These are phyloP conservation scores for Bufotes viridis DNA, from an alignment of 2,797 vertebrate species.

Conservation along the genomic window DNA sequence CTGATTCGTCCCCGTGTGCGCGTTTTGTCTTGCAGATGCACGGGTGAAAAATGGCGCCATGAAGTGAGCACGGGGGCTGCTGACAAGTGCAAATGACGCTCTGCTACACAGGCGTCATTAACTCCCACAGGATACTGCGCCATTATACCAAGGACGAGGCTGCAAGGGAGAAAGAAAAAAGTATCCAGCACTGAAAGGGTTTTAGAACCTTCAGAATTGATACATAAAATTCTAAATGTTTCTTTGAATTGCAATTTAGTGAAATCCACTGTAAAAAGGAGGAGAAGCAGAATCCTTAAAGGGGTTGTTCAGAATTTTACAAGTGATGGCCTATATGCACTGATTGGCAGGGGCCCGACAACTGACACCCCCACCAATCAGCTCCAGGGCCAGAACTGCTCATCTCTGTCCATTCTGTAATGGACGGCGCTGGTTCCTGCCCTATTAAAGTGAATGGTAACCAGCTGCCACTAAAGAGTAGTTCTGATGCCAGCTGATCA, in stretches of 20 bases:
- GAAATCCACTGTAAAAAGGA: too few species aligned
- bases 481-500: too few species aligned
- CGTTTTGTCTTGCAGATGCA: slow-evolving; percentile 3
- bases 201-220: slow-evolving; percentile 17
- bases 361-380: too few species aligned
- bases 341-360: too few species aligned
- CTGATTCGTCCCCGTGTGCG: neutral
- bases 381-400: too few species aligned
- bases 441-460: too few species aligned
- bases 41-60: neutral
- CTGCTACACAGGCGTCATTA: neutral
- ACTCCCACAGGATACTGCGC: neutral
- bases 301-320: too few species aligned
- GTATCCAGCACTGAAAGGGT: slow-evolving; percentile 11
- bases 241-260: neutral
- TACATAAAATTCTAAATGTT: neutral
- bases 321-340: too few species aligned
- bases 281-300: too few species aligned
- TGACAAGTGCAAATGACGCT: slow-evolving; percentile 36
- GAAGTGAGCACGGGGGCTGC: neutral
- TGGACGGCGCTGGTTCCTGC: too few species aligned
- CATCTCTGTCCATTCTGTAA: too few species aligned
- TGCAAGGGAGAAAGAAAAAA: neutral
- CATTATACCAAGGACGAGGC: neutral
- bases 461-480: too few species aligned